Evolutionary conservation across 2,113 vertebrate genomes (phyloP), one percentile per base, ranked within the genome.

Genomic region (Fregata magnificens): DNA sequence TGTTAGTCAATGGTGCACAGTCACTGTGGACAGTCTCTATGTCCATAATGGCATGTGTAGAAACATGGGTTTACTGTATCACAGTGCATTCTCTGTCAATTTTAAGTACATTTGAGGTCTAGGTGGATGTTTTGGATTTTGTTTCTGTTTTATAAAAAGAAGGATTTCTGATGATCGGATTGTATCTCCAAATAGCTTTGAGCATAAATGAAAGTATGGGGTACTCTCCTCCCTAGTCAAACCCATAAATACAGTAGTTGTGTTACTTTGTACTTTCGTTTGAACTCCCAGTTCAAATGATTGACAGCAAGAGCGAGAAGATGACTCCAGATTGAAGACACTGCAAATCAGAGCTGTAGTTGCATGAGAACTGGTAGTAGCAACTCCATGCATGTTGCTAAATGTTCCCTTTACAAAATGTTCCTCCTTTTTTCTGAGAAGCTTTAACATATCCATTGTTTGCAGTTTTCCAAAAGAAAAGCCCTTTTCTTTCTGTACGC

Each of bases 221-320:
- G 17, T 86, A 11, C 32, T 38, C 21, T 62, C 7, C 34, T 72
- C 22, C 20, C 44, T 8, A 58, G 21, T 16, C 38, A 66, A 52
- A 31, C 26, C n/a, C 12, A 7, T 52, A 14, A 44, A 44, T 63
- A 21, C 25, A 47, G 32, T 45, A 52, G 40, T 6, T 29, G 49
- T 0, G 0, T 63, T 26, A 31, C 31, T 86, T 16, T 29, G 47
- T 67, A 10, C 11, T 7, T 31, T 29, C 3, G 0, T 31, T 65
- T 86, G 76, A 53, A 73, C 25, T 67, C 65, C 24, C 31, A 47
- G 31, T 40, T 84, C 29, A 44, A 38, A 16, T 2, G 9, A 12
- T 56, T 92, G 86, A 52, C n/a, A 82, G 34, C 38, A 89, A 40
- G 36, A 82, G 28, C 5, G 4, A 63, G 55, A 63, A 21, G 26